Conservation (phyloP, 2,888 invertebrate species). For the Tuberolachnus salignus region DNA sequence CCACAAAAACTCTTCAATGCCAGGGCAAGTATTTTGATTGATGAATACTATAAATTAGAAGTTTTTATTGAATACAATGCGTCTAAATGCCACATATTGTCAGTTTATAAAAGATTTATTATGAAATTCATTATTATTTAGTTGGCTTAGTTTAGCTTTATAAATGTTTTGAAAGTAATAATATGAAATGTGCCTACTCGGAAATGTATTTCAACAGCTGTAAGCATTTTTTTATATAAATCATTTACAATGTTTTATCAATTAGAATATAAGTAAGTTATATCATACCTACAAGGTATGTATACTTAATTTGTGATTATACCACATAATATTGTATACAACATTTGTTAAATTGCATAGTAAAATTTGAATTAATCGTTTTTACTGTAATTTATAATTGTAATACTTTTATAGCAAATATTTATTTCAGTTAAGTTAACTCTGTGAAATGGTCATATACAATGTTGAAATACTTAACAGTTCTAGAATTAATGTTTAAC, state of each 20-base stretch:
- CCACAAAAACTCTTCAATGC: slow-evolving; percentile 19
- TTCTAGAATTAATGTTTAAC: no score
- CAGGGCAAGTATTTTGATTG: slow-evolving; percentile 20
- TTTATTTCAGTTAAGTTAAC: no score
- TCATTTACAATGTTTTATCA: neutral
- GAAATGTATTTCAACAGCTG: neutral
- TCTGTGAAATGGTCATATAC: neutral
- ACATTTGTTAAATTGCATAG: no score
- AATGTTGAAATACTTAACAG: neutral
- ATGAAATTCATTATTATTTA: neutral
- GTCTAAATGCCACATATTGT: slow-evolving; percentile 11
- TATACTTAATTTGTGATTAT: no score
- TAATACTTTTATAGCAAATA: no score
- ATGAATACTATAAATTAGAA: neutral
- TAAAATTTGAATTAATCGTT: no score
- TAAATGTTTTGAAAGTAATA: slow-evolving; percentile 8
- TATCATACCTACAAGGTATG: no score
- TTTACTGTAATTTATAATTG: neutral
- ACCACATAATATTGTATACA: no score
- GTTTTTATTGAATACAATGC: neutral
- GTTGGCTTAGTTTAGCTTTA: neutral
- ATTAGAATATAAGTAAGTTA: no score
- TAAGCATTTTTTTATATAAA: neutral
- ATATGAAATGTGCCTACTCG: neutral
- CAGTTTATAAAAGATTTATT: neutral